Conservation (phyloP, 1,140 invertebrate genomes). For the Arion vulgaris region DNA sequence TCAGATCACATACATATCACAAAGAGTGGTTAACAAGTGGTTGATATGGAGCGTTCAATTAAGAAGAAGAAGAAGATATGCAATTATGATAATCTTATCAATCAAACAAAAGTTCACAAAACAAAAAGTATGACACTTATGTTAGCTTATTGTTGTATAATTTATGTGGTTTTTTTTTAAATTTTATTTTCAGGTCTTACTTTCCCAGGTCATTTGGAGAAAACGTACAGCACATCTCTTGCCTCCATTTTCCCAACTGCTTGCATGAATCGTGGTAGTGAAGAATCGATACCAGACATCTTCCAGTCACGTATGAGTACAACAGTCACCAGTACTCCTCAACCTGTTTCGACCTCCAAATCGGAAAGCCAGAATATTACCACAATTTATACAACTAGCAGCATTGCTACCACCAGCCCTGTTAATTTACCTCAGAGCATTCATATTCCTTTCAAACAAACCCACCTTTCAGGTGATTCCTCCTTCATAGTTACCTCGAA, state of each 20-base stretch:
- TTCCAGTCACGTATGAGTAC: background rate
- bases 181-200: background rate
- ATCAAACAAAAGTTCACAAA: no score
- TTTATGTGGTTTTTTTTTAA: no score
- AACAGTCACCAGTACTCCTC: background rate
- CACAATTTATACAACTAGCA: background rate
- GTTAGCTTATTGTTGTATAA: no score
- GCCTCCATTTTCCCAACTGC: conserved; percentile 56
- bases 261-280: conserved; percentile 63
- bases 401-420: background rate
- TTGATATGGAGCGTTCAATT: no score
- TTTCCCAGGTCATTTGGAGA: background rate
- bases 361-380: background rate
- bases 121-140: no score
- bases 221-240: conserved; percentile 46
- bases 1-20: no score
- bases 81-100: no score
- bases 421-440: background rate
- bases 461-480: conserved; percentile 22
- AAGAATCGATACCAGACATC: conserved; percentile 62
- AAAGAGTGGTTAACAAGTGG: no score
- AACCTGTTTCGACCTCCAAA: background rate
- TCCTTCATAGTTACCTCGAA: conserved; percentile 25
- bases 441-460: background rate
- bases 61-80: no score